Evolutionary conservation across 2,888 invertebrate species (phyloP), one percentile per base, ranked within the genome.

Genomic region (Pseudoips prasinana): DNA sequence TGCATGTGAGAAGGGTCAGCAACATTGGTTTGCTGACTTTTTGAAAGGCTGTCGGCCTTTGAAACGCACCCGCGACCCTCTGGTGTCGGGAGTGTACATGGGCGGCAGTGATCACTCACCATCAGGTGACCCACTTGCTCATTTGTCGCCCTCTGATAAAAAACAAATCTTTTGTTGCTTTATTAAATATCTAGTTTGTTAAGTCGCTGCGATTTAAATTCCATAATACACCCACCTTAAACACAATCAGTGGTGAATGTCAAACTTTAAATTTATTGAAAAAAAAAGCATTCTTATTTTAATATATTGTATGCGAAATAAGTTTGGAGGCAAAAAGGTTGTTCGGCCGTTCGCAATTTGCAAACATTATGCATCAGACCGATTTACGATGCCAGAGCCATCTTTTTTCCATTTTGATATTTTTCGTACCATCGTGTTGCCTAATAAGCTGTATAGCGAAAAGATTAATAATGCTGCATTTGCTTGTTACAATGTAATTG

Each of bases 291-390:
- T 57, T 56, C 54, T 64, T 54, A 63, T 64, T 67, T 14, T 14
- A 3, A 20, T 20, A 20, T 20, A 74, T 76, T 57, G 70, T 57
- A 61, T 57, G 44, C 63, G 59, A 69, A 70, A 72, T 64, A 69
- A 66, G 63, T 69, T 71, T 53, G 61, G 45, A 45, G 44, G 58
- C 59, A 70, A 71, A 64, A 68, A 64, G 56, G 46, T 57, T 42
- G 32, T 47, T 42, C 53, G 49, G 38, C 47, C 53, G 53, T 48
- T 61, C 58, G 63, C 64, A 76, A 81, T 77, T 80, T 78, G 71
- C 71, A 69, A 76, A 64, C 64, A 72, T 73, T 71, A 75, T 73
- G 61, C 58, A 50, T 58, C 50, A 55, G 47, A 47, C 41, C 50
- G 60, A 59, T 66, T 63, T 62, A 55, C 48, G 55, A 46, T 5